phyloP scores from a whole-genome alignment of 2,113 vertebrate species.

The Gallinago undulata region DNA sequence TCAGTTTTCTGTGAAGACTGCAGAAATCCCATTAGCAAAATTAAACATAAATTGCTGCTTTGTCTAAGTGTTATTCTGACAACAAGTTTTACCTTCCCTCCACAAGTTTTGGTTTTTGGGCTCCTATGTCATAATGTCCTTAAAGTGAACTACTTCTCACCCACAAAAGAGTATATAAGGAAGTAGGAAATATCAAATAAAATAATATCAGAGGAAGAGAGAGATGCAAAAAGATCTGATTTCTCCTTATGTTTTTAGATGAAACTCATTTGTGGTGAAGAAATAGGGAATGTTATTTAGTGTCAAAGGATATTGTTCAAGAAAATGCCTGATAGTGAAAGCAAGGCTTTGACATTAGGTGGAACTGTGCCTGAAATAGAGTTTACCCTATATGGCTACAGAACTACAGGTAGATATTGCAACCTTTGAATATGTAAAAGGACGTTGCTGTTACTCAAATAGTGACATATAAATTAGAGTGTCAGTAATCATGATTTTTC shows the following conservation, averaged over 20 bases:
- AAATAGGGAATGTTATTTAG: background rate
- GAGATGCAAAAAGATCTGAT: background rate
- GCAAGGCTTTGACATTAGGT: background rate
- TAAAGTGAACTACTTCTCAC: background rate
- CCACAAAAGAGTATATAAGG: background rate
- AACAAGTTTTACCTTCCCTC: background rate
- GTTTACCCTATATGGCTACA: background rate
- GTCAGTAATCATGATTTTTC: background rate
- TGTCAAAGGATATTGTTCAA: background rate
- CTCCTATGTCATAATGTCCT: background rate
- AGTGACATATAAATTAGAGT: background rate
- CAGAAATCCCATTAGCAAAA: background rate
- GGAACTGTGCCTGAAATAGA: background rate
- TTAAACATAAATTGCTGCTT: background rate
- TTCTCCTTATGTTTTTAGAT: background rate
- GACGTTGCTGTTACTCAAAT: background rate
- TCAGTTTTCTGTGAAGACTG: background rate
- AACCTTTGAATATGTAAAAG: background rate
- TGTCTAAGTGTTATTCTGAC: background rate
- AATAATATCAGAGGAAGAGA: background rate
- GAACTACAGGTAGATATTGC: background rate
- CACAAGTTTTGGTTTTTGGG: background rate
- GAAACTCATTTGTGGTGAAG: background rate
- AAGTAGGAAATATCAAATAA: background rate
- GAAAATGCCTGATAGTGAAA: background rate